phyloP scores from a whole-genome alignment of 1,140 invertebrate species.

The Drosophila truncata region DNA sequence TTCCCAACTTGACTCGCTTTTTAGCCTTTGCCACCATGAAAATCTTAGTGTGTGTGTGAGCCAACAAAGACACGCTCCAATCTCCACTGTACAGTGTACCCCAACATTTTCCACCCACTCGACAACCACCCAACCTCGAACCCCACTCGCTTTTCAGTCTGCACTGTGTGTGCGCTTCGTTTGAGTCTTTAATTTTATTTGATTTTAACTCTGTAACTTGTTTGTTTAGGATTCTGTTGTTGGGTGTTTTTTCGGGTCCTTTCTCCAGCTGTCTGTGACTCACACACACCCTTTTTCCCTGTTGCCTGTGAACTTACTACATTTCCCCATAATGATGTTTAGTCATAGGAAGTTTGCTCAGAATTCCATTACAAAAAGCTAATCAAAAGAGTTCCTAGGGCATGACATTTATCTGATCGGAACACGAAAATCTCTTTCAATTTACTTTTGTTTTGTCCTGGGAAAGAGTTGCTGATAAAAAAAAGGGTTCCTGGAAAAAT shows the following conservation, averaged over 20 bases:
- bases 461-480: conserved; percentile 22
- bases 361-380: conserved; percentile 28
- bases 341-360: conserved; percentile 8
- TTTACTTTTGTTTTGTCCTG: conserved; percentile 19
- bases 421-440: conserved; percentile 7
- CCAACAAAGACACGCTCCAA: conserved; percentile 51
- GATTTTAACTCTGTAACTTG: conserved; percentile 58
- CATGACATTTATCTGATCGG: conserved; percentile 40
- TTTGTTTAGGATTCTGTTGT: conserved; percentile 58
- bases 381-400: conserved; percentile 30
- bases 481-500: not conserved
- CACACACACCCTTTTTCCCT: not conserved
- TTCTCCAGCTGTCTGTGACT: conserved; percentile 27
- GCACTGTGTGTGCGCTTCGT: conserved; percentile 48
- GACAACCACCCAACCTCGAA: conserved; percentile 1
- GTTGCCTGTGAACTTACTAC: conserved; percentile 29
- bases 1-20: conserved; percentile 41
- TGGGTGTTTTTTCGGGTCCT: conserved; percentile 11
- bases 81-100: conserved; percentile 13
- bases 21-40: conserved; percentile 45
- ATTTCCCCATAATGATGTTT: conserved; percentile 25
- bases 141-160: conserved; percentile 10
- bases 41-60: conserved; percentile 25
- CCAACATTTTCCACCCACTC: conserved; percentile 12
- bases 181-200: conserved; percentile 69